phyloP scores from a whole-genome alignment of 2,113 vertebrate species.

The Anarhynchus alexandrinus region DNA sequence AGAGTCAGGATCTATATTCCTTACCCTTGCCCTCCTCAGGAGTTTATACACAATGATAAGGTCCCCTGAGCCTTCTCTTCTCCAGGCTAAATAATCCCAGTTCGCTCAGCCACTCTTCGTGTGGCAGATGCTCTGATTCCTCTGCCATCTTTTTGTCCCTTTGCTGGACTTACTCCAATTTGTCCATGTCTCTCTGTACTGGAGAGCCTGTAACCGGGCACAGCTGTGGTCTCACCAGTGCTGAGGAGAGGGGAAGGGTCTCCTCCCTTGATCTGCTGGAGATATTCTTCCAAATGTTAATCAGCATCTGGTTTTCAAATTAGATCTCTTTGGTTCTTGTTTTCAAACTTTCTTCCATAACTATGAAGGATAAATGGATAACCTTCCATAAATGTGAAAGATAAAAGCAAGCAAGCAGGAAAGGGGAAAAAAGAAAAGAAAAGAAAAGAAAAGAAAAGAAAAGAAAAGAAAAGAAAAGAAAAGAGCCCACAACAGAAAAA shows the following conservation, averaged over 20 bases:
- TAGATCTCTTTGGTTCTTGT: background rate
- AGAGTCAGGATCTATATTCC: background rate
- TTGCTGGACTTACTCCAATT: background rate
- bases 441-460: no score
- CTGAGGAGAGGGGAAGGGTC: background rate
- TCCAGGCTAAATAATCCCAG: background rate
- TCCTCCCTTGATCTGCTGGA: background rate
- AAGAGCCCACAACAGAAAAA: background rate
- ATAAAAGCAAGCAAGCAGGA: fast-evolving
- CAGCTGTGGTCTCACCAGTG: background rate
- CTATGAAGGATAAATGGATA: background rate
- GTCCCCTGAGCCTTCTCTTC: background rate
- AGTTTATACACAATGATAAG: background rate
- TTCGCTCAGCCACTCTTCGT: background rate
- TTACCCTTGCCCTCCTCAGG: background rate
- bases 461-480: no score
- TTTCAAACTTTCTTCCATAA: background rate
- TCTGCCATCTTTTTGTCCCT: background rate
- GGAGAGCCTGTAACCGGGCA: background rate
- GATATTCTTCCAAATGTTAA: background rate
- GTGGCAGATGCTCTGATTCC: background rate
- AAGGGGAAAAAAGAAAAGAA: no score
- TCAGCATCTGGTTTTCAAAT: background rate
- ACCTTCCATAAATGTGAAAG: no score
- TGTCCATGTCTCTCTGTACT: no score